phyloP scores from a whole-genome alignment of 2,797 vertebrate genomes.

The Megaceryle alcyon region DNA sequence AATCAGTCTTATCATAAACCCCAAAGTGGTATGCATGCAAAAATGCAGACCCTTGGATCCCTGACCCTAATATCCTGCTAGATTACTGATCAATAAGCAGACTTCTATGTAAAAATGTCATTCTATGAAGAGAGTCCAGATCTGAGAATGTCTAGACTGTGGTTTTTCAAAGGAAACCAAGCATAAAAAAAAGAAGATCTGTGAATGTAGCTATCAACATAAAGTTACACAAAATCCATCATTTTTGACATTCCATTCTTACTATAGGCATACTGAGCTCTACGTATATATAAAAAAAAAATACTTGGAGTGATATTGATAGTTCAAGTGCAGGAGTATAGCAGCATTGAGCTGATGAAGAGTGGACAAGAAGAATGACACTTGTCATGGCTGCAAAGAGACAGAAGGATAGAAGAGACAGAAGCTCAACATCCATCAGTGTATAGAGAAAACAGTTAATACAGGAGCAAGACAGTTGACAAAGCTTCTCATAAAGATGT shows the following conservation, averaged over 20 bases:
- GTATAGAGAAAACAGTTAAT: background rate
- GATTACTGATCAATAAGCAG: background rate
- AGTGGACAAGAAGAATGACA: background rate
- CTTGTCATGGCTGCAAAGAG: background rate
- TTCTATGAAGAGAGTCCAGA: background rate
- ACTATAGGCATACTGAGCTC: background rate
- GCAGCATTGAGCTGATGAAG: background rate
- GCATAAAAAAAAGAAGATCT: background rate
- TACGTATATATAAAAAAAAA: background rate
- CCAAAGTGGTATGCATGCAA: background rate
- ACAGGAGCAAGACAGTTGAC: background rate
- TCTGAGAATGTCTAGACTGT: slow-evolving; percentile 49
- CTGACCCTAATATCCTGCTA: background rate
- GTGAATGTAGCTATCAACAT: background rate
- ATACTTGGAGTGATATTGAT: background rate
- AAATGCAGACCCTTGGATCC: background rate
- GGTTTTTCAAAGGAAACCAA: slow-evolving; percentile 46
- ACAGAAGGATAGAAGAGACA: background rate
- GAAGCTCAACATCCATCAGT: background rate
- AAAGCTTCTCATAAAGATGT: background rate
- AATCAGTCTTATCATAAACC: background rate
- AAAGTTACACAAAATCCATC: background rate
- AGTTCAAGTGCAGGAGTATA: background rate
- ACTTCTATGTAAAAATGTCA: background rate
- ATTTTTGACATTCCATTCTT: background rate